Evolutionary conservation across 2,113 vertebrate genomes (phyloP).

Genomic region (Cavia porcellus): DNA sequence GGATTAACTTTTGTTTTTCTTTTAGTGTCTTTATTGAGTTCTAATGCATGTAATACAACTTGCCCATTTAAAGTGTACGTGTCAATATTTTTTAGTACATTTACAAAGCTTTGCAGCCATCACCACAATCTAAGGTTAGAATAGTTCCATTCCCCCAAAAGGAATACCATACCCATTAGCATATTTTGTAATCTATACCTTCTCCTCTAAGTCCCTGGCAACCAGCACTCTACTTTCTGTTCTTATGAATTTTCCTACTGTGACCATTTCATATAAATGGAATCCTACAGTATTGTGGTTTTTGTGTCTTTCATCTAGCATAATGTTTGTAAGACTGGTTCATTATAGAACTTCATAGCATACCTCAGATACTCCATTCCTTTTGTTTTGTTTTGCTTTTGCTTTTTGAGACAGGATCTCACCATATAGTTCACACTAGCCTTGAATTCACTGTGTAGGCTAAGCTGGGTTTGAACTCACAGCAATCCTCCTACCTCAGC

Average conservation of each 20-base stretch:
- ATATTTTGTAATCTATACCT: background rate
- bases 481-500: background rate
- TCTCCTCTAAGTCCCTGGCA: background rate
- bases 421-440: background rate
- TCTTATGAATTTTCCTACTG: background rate
- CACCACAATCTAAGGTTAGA: background rate
- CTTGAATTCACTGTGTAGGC: background rate
- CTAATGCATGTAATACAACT: background rate
- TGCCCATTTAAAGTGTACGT: background rate
- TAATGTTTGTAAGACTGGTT: background rate
- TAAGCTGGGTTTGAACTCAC: background rate
- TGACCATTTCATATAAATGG: background rate
- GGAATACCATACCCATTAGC: background rate
- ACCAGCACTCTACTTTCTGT: background rate
- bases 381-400: background rate
- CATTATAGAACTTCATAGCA: background rate
- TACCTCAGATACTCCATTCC: background rate
- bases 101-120: background rate
- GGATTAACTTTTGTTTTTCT: background rate
- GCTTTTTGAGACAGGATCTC: background rate
- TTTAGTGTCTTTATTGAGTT: slow-evolving; percentile 8
- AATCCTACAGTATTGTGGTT: background rate
- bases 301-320: background rate
- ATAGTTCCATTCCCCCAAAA: background rate
- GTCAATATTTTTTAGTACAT: background rate